These are phyloP conservation scores for Mus pahari DNA, from an alignment of 2,113 vertebrate species.

Conservation along the genomic window DNA sequence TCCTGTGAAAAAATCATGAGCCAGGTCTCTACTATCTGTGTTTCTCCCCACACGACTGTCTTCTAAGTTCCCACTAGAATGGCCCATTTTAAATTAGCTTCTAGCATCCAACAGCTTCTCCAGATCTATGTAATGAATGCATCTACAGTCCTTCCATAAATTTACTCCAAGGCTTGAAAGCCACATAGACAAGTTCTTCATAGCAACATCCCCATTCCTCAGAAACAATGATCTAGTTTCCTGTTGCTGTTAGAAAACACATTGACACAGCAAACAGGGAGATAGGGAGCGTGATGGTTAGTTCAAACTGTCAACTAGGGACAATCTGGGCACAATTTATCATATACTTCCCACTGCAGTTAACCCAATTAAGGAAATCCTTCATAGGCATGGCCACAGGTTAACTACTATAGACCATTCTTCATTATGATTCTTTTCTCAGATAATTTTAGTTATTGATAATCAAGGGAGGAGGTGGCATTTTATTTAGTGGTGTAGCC, in stretches of 20 bases:
- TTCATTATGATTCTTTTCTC: not conserved
- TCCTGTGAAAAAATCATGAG: not conserved
- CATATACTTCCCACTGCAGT: not conserved
- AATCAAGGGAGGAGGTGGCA: accelerated
- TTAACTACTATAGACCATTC: not conserved
- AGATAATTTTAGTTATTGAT: not conserved
- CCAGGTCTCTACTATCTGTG: not conserved
- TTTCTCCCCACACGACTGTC: not conserved
- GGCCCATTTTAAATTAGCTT: not conserved
- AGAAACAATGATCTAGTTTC: not conserved
- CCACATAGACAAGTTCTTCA: not conserved
- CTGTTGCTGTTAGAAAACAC: not conserved
- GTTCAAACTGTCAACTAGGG: not conserved
- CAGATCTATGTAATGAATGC: not conserved
- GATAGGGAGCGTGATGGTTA: not conserved
- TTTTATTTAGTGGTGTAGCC: not conserved
- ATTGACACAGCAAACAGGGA: not conserved
- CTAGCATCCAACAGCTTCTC: not conserved
- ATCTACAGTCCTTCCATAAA: not conserved
- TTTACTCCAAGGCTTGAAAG: not conserved
- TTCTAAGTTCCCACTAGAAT: not conserved
- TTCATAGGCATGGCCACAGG: not conserved
- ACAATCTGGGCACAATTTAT: not conserved
- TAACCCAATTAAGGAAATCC: not conserved
- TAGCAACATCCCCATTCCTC: not conserved